Percentiles rank a stretch among this genome's conserved stretches.
Conservation (phyloP, 2,888 invertebrate genomes). For the Erannis defoliaria region DNA sequence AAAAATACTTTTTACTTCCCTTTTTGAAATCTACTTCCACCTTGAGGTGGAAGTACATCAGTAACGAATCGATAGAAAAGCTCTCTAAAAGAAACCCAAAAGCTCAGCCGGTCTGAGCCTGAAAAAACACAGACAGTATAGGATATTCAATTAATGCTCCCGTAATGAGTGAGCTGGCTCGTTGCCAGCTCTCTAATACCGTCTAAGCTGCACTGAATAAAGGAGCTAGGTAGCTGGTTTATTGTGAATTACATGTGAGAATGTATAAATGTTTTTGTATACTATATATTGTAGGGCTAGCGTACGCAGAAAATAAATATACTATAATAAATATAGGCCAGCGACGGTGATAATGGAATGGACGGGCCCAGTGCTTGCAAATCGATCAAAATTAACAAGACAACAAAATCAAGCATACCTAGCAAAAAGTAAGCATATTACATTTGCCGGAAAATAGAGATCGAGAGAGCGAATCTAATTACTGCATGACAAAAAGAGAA, state of each 20-base stretch:
- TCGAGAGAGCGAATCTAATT: too few species aligned
- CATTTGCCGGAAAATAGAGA: too few species aligned
- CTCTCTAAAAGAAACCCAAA: neutral
- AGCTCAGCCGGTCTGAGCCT: conserved; percentile 21
- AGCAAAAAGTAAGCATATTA: too few species aligned
- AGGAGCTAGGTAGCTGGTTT: neutral
- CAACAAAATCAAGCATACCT: too few species aligned
- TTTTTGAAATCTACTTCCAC: neutral
- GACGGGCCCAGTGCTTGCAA: too few species aligned
- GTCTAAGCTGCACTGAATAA: neutral
- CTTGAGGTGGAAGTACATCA: neutral
- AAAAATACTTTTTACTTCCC: neutral
- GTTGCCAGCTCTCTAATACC: conserved; percentile 26
- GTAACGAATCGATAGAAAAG: neutral
- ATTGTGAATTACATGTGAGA: neutral
- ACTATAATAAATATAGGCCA: too few species aligned
- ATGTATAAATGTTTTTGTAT: neutral
- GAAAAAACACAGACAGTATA: conserved; percentile 18
- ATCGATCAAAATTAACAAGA: too few species aligned
- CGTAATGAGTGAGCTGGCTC: conserved; percentile 42
- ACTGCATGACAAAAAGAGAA: too few species aligned
- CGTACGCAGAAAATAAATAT: too few species aligned
- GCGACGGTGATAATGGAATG: too few species aligned
- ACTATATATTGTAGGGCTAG: too few species aligned
- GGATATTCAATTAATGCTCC: conserved; percentile 46